Base-by-base conservation (phyloP, 2,888 invertebrate species). In the Cerastis leucographa region DNA sequence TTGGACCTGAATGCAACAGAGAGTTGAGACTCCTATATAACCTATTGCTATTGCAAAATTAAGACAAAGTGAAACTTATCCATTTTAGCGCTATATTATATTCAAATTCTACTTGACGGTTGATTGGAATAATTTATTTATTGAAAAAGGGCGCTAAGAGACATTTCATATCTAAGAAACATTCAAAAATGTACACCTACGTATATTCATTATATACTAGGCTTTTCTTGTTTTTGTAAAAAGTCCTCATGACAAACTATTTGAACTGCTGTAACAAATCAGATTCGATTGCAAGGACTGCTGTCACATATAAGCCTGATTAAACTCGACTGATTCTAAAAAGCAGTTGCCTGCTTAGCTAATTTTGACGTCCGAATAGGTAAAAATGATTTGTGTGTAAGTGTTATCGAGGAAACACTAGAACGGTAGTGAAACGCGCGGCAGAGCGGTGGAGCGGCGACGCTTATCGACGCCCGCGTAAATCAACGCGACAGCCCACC, bases 401-500 rank as follows among this genome's bases (percentile, higher is more conserved):
- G 75, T 80, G 83, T 88, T 90, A 89, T 89, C 90, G 71, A 84
- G 80, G 72, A 74, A 78, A 81, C 80, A 84, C 74, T 76, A 78
- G 86, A 75, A 75, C 83, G 87, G 79, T 76, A 80, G 84, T 74
- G 76, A 83, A 81, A 75, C 73, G 83, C 78, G 87, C 86, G 87
- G 76, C 71, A 80, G 80, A 84, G 84, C 88, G 83, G 82, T 85
- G 80, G 84, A 77, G 83, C 82, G 87, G 86, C 89, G 89, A 86
- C 89, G 91, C 89, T 95, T 95, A 95, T 95, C 95, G 92, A 85
- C 83, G 81, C 80, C 87, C 80, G 87, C 91, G 93, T 95, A 95
- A 96, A 95, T 96, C 95, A 95, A 90, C 91, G 90, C 92, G 95
- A 95, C 95, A 94, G 94, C 92, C 89, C 92, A 92, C 94, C 94